Evolutionary conservation across 2,888 invertebrate genomes (phyloP), one percentile per base, ranked within the genome.

Genomic region (Mellilla xanthometata): DNA sequence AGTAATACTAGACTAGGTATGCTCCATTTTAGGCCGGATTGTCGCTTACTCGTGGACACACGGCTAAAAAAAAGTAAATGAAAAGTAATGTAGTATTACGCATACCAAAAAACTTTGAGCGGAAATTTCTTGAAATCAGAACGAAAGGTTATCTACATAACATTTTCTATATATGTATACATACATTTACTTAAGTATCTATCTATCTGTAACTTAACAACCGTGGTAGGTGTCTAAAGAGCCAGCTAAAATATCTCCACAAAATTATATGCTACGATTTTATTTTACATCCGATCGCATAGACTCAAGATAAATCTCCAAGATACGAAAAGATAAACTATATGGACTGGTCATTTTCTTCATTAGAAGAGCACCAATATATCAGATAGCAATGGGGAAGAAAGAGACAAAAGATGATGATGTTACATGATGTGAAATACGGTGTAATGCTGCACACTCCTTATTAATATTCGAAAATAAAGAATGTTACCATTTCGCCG

Each of bases 381-480:
- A 73, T 46, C 28, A 38, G 45, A 54, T 53, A 58, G 42, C 28
- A 13, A 27, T 42, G 23, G 8, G 76, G 48, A 41, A 10, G 64
- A 80, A 48, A 34, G 62, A 52, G 76, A 77, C 2, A 52, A 49
- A 68, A 64, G 19, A 27, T 9, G 64, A 67, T 74, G 72, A 81
- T 77, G 73, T 83, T 79, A 71, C 79, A 72, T 71, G 74, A 79
- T 78, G 83, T 85, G 82, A 86, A 81, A 84, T 85, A 85, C 85
- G 78, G 81, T 78, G 81, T 86, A 86, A 83, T 82, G 82, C 71
- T 81, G 81, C 81, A 77, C 77, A 77, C 80, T 82, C 73, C 82
- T 84, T 86, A 84, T 85, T 86, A 86, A 86, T 84, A 86, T 86
- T 84, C 82, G 72, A 84, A 85, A 86, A 84, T 83, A 85, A 86